Evolutionary conservation across 2,888 invertebrate genomes (phyloP), one percentile per base, ranked within the genome.

Genomic region (Lymantria dispar): DNA sequence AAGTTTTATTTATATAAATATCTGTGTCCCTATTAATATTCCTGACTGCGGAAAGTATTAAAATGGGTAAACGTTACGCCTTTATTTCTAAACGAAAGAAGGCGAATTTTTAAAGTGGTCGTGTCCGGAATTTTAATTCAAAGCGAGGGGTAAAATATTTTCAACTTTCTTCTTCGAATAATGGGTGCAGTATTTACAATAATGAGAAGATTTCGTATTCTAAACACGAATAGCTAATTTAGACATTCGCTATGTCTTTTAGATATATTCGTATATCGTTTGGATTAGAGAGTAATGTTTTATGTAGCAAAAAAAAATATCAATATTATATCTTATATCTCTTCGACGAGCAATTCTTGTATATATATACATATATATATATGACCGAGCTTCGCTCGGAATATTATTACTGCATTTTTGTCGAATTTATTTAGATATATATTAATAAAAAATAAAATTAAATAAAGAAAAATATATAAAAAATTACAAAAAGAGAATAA

Each of bases 81-180:
- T 80, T 79, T 73, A 74, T 74, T 76, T 69, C 68, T 63, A 62
- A 69, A 60, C 67, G 62, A 72, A 73, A 70, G 70, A 72, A 75
- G 64, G 68, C 61, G 61, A 70, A 66, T 72, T 74, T 78, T 74
- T 62, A 69, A 78, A 73, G 70, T 62, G 61, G 54, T 59, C 65
- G 64, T 71, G 72, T 62, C 60, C 59, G 67, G 79, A 80, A 80
- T 80, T 56, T 74, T 79, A 80, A 80, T 78, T 74, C 68, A 54
- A 43, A 49, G 53, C 50, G 58, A 48, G 63, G 62, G 62, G 58
- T 69, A 63, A 72, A 75, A 75, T 70, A 76, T 71, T 70, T 75
- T 62, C 60, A 70, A 69, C 64, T 70, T 62, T 67, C 68, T 63
- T 66, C 68, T 62, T 53, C 67, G 62, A 71, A 70, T 76, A 76